Evolutionary conservation across 1,140 invertebrate species (phyloP).

Genomic region (Limonius californicus): DNA sequence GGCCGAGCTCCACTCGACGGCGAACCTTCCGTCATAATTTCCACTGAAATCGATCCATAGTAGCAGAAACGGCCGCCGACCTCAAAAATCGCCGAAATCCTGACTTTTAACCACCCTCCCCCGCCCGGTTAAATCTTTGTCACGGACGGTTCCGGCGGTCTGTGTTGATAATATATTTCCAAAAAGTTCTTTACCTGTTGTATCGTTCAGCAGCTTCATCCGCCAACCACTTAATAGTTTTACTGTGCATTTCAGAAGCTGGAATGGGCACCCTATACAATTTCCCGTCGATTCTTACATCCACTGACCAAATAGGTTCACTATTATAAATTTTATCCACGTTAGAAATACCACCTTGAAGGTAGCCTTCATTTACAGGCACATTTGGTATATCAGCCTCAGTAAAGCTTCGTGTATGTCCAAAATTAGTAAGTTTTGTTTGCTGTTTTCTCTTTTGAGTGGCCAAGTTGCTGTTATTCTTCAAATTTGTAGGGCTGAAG

Average conservation of each 20-base stretch:
- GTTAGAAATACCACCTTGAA: conserved; percentile 5
- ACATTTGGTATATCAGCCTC: background rate
- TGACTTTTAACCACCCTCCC: background rate
- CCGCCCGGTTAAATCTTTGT: no score
- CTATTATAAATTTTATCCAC: background rate
- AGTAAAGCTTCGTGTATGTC: conserved; percentile 5
- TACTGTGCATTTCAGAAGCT: conserved; percentile 53
- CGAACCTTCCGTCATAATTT: no score
- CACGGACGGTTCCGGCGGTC: no score
- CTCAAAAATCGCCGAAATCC: no score
- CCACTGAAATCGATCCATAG: no score
- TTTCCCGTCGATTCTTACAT: conserved; percentile 61
- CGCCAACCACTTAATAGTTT: conserved; percentile 65
- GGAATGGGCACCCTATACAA: conserved; percentile 60
- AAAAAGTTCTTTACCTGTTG: conserved; percentile 57
- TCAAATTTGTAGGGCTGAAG: background rate
- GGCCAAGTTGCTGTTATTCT: background rate
- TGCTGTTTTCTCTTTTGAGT: conserved; percentile 15
- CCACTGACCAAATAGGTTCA: conserved; percentile 49
- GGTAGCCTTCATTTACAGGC: background rate
- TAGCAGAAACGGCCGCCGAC: no score
- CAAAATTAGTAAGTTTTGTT: conserved; percentile 28
- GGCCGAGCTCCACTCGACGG: no score
- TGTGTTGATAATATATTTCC: no score
- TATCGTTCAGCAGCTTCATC: conserved; percentile 65